These are phyloP conservation scores for Conistra vaccinii DNA, from an alignment of 2,888 invertebrate species.

Conservation along the genomic window DNA sequence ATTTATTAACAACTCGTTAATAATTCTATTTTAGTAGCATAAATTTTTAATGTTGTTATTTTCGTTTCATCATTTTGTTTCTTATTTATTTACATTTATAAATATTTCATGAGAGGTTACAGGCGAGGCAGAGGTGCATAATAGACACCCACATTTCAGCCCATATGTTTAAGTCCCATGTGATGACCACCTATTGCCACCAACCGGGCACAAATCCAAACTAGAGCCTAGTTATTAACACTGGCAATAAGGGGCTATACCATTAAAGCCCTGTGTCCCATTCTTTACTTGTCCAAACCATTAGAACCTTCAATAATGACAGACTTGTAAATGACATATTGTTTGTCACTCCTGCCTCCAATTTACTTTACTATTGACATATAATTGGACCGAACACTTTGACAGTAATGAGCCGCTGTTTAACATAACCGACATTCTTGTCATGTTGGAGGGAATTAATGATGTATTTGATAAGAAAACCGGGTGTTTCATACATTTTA, in stretches of 20 bases:
- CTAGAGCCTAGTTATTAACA: not conserved
- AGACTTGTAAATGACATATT: constrained; percentile 32
- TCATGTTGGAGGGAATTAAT: not conserved
- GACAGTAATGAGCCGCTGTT: constrained; percentile 46
- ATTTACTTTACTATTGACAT: constrained; percentile 20
- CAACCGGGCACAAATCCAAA: no score
- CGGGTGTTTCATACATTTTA: not conserved
- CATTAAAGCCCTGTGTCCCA: no score
- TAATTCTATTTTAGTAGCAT: no score
- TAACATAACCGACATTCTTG: constrained; percentile 17
- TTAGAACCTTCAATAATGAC: constrained; percentile 26
- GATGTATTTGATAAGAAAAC: not conserved
- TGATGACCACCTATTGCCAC: no score
- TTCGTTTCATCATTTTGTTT: no score
- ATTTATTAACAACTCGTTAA: no score
- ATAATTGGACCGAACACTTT: constrained; percentile 49
- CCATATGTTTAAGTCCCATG: no score
- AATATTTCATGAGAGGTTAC: no score
- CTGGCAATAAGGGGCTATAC: not conserved
- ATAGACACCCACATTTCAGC: no score
- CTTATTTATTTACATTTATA: no score
- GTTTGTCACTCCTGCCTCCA: constrained; percentile 23
- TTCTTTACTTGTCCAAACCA: not conserved
- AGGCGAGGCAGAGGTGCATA: no score
- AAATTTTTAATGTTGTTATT: no score